Conservation (phyloP, 2,888 invertebrate genomes). For the Chaetogeoica ovagalla region DNA sequence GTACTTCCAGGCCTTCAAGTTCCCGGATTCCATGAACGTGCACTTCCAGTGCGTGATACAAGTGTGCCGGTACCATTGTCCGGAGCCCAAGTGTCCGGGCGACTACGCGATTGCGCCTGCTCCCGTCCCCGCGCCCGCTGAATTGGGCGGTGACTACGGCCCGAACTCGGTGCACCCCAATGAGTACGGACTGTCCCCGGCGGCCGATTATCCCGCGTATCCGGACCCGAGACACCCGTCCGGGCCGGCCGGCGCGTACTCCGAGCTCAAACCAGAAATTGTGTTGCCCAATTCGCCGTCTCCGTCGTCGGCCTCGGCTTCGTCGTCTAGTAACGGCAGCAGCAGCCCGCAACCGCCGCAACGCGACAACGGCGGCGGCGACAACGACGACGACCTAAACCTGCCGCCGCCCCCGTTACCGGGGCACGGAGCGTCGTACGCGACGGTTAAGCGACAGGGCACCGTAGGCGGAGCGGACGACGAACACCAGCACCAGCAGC, state of each 20-base stretch:
- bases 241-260: slow-evolving; percentile 72
- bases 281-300: slow-evolving; percentile 79
- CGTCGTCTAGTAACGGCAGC: slow-evolving; percentile 59
- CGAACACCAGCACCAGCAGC: slow-evolving; percentile 27
- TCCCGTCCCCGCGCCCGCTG: slow-evolving; percentile 62
- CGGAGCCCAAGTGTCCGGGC: slow-evolving; percentile 83
- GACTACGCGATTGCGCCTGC: slow-evolving; percentile 63
- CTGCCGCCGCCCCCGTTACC: slow-evolving; percentile 80
- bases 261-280: slow-evolving; percentile 81
- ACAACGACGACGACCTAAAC: slow-evolving; percentile 69
- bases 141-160: slow-evolving; percentile 67
- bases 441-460: slow-evolving; percentile 76
- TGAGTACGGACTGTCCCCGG: slow-evolving; percentile 76
- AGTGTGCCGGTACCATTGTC: slow-evolving; percentile 90
- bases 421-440: slow-evolving; percentile 77
- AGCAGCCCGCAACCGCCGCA: slow-evolving; percentile 63
- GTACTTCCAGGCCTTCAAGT: slow-evolving; percentile 95
- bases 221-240: slow-evolving; percentile 85
- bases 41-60: slow-evolving; percentile 97
- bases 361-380: slow-evolving; percentile 58
- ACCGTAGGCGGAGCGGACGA: slow-evolving; percentile 67
- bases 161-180: slow-evolving; percentile 67
- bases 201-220: slow-evolving; percentile 75
- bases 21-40: slow-evolving; percentile 95
- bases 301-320: too few species aligned